Percentiles rank a stretch among this genome's conserved stretches.
Conservation (phyloP, 2,888 invertebrate species). For the Drosophila prostipennis region DNA sequence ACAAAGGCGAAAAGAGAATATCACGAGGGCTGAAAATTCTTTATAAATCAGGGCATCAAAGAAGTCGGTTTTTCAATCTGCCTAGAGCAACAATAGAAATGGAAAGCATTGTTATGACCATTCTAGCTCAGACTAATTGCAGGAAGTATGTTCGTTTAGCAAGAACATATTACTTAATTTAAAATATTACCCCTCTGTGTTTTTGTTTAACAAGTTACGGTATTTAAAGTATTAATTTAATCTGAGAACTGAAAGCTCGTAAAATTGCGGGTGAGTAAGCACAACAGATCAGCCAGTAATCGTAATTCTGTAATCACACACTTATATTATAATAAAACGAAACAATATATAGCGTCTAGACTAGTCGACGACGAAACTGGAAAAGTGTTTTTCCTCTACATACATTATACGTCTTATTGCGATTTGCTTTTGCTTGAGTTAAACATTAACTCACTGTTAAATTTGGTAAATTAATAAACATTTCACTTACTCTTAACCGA, state of each 20-base stretch:
- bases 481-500: slow-evolving; percentile 90
- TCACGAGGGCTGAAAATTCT: slow-evolving; percentile 25
- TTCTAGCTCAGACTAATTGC: neutral
- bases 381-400: neutral
- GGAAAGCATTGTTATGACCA: slow-evolving; percentile 20
- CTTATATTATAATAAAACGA: neutral
- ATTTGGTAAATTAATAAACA: neutral
- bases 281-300: neutral
- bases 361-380: neutral
- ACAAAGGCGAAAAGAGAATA: slow-evolving; percentile 24
- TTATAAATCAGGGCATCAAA: slow-evolving; percentile 38
- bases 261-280: neutral
- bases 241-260: neutral
- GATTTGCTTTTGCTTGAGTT: neutral
- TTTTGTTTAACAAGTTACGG: neutral
- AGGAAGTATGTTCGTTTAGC: slow-evolving; percentile 5
- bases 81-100: slow-evolving; percentile 16
- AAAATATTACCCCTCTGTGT: neutral
- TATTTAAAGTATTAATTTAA: neutral
- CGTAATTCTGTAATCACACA: neutral
- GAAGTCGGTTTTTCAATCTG: slow-evolving; percentile 17
- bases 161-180: slow-evolving; percentile 4
- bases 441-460: too few relatives aligned
- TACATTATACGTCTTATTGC: neutral
- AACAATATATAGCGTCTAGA: slow-evolving; percentile 1